A percentile compares a stretch with the other conserved stretches of the same genome.
These are phyloP conservation scores for Psephotus haematonotus DNA, from an alignment of 2,113 vertebrate genomes.

Conservation along the genomic window DNA sequence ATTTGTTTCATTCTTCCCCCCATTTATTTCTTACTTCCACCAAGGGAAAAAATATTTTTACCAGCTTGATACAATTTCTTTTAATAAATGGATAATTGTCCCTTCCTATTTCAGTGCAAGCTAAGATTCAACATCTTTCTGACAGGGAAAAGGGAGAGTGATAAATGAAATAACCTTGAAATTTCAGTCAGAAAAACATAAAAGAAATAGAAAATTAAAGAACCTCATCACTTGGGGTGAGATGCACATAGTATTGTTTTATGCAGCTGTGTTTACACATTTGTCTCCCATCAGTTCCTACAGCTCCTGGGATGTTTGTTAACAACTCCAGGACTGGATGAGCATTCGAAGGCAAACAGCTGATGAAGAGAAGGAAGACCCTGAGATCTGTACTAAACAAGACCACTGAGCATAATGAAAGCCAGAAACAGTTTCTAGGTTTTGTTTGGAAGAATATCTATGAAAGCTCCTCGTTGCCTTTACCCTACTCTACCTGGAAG, in stretches of 20 bases:
- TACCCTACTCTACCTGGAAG: background rate
- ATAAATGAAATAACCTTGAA: background rate
- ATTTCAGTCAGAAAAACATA: background rate
- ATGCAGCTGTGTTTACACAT: background rate
- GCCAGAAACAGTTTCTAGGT: background rate
- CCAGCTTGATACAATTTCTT: background rate
- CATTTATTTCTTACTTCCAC: background rate
- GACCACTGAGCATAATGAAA: background rate
- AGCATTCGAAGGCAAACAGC: rapidly evolving
- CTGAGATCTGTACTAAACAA: background rate
- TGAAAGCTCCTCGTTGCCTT: background rate
- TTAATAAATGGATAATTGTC: background rate
- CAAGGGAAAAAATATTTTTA: background rate
- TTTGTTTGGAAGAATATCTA: background rate
- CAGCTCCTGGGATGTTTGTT: background rate
- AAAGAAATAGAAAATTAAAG: background rate
- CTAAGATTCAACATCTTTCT: background rate
- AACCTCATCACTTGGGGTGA: background rate
- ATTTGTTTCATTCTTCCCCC: background rate
- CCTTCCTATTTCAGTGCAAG: background rate
- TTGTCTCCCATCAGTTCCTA: background rate
- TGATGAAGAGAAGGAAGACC: background rate
- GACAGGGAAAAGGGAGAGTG: background rate
- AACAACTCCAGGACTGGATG: background rate
- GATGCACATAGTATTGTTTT: background rate